Percentiles rank a stretch among this genome's conserved stretches.
These are phyloP conservation scores for Elgaria multicarinata DNA, from an alignment of 2,113 vertebrate genomes.

Conservation along the genomic window DNA sequence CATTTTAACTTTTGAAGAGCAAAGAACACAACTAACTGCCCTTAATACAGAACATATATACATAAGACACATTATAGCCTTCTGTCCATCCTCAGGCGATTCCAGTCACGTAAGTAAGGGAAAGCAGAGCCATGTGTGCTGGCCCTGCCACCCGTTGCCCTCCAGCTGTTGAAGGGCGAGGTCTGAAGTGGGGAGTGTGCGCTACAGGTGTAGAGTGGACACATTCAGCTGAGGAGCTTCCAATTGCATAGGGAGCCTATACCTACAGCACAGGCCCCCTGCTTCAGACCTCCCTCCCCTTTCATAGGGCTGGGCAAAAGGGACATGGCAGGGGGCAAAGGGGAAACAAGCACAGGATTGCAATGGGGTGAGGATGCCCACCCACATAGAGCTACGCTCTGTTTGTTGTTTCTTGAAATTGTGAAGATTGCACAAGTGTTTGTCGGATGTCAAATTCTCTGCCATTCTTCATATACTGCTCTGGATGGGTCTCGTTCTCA, in stretches of 20 bases:
- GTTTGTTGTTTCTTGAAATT: slow-evolving; percentile 30
- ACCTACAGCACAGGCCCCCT: neutral
- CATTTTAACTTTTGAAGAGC: neutral
- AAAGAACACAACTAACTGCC: neutral
- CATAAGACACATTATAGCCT: neutral
- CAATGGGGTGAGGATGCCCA: neutral
- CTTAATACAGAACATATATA: neutral
- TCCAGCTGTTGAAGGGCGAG: neutral
- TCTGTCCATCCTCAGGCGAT: neutral
- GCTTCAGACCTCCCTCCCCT: neutral
- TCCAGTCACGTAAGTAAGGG: neutral
- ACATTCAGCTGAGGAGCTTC: neutral
- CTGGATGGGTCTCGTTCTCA: neutral
- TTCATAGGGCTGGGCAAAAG: neutral
- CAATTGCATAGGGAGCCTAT: neutral
- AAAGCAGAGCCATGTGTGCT: neutral
- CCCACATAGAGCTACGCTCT: neutral
- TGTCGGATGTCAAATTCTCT: slow-evolving; percentile 14
- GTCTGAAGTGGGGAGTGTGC: neutral
- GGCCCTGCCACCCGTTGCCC: neutral
- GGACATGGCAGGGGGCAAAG: neutral
- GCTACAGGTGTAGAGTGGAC: neutral
- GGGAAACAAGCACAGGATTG: neutral
- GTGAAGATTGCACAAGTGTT: slow-evolving; percentile 1
- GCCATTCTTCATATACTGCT: neutral